Evolutionary conservation across 2,113 vertebrate species (phyloP).

Genomic region (Antechinus flavipes): DNA sequence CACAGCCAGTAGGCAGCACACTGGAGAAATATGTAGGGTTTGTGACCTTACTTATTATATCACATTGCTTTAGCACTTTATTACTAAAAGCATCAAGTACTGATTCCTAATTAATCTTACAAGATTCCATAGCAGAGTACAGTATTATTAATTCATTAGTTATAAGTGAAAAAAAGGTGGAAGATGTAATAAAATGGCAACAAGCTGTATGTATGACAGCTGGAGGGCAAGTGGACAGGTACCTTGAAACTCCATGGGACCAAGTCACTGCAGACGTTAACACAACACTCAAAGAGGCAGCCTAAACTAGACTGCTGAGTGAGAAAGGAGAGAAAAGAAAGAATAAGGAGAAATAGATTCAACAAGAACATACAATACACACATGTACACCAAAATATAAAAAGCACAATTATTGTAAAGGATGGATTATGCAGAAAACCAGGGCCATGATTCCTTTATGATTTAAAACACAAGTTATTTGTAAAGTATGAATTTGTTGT

Average conservation of each 20-base stretch:
- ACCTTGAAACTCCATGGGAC: constrained; percentile 88
- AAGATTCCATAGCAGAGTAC: background rate
- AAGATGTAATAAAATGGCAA: constrained; percentile 58
- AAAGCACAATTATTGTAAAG: background rate
- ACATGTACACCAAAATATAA: background rate
- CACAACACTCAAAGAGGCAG: constrained; percentile 87
- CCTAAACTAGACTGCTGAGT: constrained; percentile 85
- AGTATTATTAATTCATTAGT: background rate
- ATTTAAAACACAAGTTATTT: background rate
- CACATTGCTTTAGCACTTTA: background rate
- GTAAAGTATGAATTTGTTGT: background rate
- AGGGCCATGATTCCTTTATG: background rate
- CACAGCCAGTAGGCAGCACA: background rate
- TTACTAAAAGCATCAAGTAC: constrained; percentile 27
- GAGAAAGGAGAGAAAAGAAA: constrained; percentile 77
- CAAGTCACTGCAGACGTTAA: constrained; percentile 90
- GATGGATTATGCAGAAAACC: background rate
- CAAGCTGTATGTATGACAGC: constrained; percentile 66
- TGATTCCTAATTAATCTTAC: background rate
- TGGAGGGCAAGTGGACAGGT: constrained; percentile 75
- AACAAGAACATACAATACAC: constrained; percentile 22
- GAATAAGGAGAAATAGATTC: constrained; percentile 61
- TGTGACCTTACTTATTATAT: background rate
- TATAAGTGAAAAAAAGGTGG: background rate
- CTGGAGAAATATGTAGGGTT: background rate